Evolutionary conservation across 2,797 vertebrate genomes (phyloP), one percentile per base, ranked within the genome.

Genomic region (Champsocephalus esox): DNA sequence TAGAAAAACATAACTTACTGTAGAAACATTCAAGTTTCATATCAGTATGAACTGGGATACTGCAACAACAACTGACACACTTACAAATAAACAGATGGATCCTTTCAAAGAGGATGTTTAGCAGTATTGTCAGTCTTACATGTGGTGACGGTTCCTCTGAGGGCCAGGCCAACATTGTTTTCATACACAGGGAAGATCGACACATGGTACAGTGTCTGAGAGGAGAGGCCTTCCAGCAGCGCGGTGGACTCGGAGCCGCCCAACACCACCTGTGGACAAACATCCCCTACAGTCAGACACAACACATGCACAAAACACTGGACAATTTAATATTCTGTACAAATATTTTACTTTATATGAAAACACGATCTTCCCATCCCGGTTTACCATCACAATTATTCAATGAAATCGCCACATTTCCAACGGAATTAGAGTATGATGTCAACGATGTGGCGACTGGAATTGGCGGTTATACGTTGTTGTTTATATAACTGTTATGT

Each of bases 151-250:
- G 96, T 92, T 54, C 96, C 97, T 80, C 94, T 92, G 7, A 98
- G 96, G 0, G 94, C 95, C 45, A 95, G 88, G 14, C 97, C 96
- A 1, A 92, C 83, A 0, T 75, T 91, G 0, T 90, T 74, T 50
- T 95, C 87, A 1, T 96, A 96, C 52, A 98, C 81, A 0, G 97
- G 96, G 64, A 97, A 93, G 90, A 99, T 95, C 0, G 97, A 97
- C 44, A 99, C 76, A 54, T 96, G 92, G 76, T 98, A 98, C 66
- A 97, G 94, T 0, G 96, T 97, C 86, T 96, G 94, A 0, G 97
- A 96, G 10, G 95, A 95, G 76, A 99, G 88, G 68, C 95, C 95
- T 46, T 89, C 89, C 16, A 99, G 95, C 79, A 90, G 84, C 13
- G 89, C 50, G 0, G 93, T 95, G 21, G 95, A 93, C n/a, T 88